Evolutionary conservation across 2,797 vertebrate species (phyloP), one percentile per base, ranked within the genome.

Genomic region (Periophthalmus magnuspinnatus): DNA sequence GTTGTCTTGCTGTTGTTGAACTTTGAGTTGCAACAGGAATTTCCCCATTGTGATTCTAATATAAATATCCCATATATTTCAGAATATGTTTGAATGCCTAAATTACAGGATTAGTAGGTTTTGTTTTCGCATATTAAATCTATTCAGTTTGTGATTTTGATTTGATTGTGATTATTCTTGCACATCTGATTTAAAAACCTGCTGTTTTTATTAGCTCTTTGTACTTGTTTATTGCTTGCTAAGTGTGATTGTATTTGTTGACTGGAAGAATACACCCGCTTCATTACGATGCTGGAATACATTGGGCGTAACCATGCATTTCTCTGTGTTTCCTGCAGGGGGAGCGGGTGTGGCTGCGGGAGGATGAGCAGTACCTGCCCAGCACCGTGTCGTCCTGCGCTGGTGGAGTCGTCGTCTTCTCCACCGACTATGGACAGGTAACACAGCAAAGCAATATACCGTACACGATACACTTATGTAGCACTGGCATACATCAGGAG

Each of bases 351-450:
- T 99, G 97, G 97, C 83, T 98, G 75, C 89, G 94, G 88, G 97
- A 98, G 91, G 96, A 97, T 67, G 94, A 95, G 38, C 96, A 96
- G 86, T 93, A 94, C 81, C 95, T 96, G 69, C 96, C 97, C 81
- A 95, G 96, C 83, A 96, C 95, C 4, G 96, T 99, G 75, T 94
- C 95, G 68, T 96, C 96, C 34, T 97, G 96, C 74, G 95, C 95
- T 0, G 97, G 96, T 71, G 97, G 97, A 0, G 92, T 98, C 0
- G 71, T 97, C 0, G 95, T 95, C 77, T 97, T 99, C 80, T 92
- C 89, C 85, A 96, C 96, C 0, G 95, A 97, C 90, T 96, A 97
- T 78, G 96, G 96, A 58, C 96, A 99, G 97, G 97, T 99, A 88
- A 90, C 92, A 54, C 11, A 2, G 0, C 2, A 28, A 19, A 32